Evolutionary conservation across 2,888 invertebrate species (phyloP).

Genomic region (Orthosia cruda): DNA sequence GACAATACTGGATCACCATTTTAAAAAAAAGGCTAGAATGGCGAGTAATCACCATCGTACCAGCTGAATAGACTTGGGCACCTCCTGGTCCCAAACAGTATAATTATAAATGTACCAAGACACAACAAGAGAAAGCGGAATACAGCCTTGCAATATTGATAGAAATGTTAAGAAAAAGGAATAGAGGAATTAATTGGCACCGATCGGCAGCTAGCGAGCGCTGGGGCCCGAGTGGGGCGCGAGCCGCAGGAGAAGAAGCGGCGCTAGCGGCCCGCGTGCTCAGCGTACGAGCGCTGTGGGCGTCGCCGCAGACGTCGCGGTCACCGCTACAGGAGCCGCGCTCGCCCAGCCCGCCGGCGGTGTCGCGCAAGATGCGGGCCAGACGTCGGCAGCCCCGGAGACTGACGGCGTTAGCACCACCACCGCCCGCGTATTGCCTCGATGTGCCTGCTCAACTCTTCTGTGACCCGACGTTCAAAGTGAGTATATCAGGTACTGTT

Average conservation of each 20-base stretch:
- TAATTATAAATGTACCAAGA: no score
- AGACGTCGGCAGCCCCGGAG: constrained; percentile 85
- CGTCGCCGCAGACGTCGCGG: constrained; percentile 62
- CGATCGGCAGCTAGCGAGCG: constrained; percentile 91
- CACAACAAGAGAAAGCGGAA: no score
- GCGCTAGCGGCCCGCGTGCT: constrained; percentile 81
- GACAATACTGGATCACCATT: neutral
- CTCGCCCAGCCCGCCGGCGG: constrained; percentile 80
- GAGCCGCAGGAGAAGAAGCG: constrained; percentile 78
- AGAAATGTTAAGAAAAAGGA: constrained; percentile 1
- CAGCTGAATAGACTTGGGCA: no score
- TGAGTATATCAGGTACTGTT: constrained; percentile 56
- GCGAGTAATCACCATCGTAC: no score
- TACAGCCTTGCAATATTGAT: no score
- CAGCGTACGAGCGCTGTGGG: constrained; percentile 82
- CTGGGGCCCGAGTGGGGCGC: constrained; percentile 85
- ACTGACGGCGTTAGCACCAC: constrained; percentile 78
- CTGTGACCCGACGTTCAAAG: constrained; percentile 88
- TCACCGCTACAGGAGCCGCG: constrained; percentile 62
- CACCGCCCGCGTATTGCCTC: constrained; percentile 83
- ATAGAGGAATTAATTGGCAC: constrained; percentile 82
- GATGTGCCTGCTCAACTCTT: constrained; percentile 85
- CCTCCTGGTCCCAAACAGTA: no score
- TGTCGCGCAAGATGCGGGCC: constrained; percentile 85
- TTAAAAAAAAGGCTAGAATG: no score